phyloP scores from a whole-genome alignment of 2,888 invertebrate species.

The Netelia fuscicornis region DNA sequence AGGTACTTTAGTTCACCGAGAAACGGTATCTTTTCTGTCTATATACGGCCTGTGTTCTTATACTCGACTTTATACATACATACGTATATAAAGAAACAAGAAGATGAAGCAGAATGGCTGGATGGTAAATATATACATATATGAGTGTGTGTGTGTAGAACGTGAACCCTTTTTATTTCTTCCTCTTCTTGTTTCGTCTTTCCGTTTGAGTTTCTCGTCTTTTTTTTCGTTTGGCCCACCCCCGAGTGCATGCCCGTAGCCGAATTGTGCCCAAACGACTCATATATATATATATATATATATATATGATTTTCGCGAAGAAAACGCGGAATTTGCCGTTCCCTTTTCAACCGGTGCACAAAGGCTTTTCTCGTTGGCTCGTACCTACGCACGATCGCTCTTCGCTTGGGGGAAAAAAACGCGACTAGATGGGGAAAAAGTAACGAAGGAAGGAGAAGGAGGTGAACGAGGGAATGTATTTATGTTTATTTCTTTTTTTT shows the following conservation, averaged over 20 bases:
- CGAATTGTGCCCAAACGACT: slow-evolving; percentile 52
- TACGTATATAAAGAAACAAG: slow-evolving; percentile 14
- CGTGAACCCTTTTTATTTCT: slow-evolving; percentile 24
- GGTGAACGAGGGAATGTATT: slow-evolving; percentile 4
- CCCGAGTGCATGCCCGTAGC: slow-evolving; percentile 45
- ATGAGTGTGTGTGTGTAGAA: neutral
- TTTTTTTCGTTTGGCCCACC: slow-evolving; percentile 44
- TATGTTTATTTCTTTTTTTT: neutral
- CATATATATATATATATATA: neutral
- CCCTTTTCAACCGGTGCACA: slow-evolving; percentile 36
- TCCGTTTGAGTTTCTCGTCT: slow-evolving; percentile 41
- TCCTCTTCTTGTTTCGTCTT: slow-evolving; percentile 36
- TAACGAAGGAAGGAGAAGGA: slow-evolving; percentile 1
- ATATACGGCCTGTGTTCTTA: slow-evolving; percentile 38
- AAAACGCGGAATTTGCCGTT: slow-evolving; percentile 51
- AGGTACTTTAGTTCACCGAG: slow-evolving; percentile 33
- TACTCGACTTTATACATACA: slow-evolving; percentile 22
- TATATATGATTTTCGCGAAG: slow-evolving; percentile 38
- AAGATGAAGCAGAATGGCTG: slow-evolving; percentile 5
- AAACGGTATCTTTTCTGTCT: slow-evolving; percentile 37
- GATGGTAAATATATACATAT: slow-evolving; percentile 3
- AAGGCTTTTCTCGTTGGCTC: slow-evolving; percentile 51
- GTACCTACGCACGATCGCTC: slow-evolving; percentile 1
- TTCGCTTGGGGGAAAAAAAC: slow-evolving; percentile 9
- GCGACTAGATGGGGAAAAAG: slow-evolving; percentile 7